A percentile compares a stretch with the other conserved stretches of the same genome.
Evolutionary conservation across 2,113 vertebrate genomes (phyloP).

Genomic region (Struthidea cinerea): DNA sequence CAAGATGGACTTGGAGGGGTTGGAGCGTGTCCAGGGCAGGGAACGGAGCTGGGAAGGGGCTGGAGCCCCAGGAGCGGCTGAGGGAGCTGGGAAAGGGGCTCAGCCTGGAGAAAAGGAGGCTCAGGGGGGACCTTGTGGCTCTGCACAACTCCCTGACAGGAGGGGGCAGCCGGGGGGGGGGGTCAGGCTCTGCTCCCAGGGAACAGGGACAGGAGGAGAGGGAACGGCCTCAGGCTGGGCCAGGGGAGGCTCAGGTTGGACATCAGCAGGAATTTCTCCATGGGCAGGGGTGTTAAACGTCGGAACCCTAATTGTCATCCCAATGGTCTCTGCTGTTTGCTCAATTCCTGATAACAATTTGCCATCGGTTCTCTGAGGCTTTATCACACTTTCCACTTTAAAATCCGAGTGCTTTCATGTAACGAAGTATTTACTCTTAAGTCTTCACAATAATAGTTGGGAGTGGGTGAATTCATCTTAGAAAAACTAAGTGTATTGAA

Average conservation of each 20-base stretch:
- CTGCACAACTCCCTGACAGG: not conserved
- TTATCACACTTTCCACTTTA: not conserved
- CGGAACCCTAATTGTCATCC: not conserved
- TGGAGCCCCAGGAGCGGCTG: not conserved
- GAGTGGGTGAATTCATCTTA: fast-evolving
- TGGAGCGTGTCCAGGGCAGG: not conserved
- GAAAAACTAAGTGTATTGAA: not conserved
- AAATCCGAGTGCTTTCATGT: not conserved
- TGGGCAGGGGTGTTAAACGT: not conserved
- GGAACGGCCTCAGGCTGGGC: not conserved
- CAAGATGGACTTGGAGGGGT: too few relatives aligned
- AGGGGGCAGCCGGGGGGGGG: not conserved
- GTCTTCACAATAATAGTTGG: not conserved
- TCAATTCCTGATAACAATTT: not conserved
- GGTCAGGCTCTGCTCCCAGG: not conserved
- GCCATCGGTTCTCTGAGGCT: not conserved
- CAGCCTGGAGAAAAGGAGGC: not conserved
- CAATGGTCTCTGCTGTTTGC: not conserved
- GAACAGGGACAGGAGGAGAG: not conserved
- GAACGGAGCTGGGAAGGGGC: not conserved
- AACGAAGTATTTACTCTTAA: not conserved
- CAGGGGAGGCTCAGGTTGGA: not conserved
- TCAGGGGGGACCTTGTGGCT: not conserved
- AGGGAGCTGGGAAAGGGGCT: not conserved
- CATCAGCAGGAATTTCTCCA: not conserved